Evolutionary conservation across 2,113 vertebrate genomes (phyloP).

Genomic region (Globicephala melas): DNA sequence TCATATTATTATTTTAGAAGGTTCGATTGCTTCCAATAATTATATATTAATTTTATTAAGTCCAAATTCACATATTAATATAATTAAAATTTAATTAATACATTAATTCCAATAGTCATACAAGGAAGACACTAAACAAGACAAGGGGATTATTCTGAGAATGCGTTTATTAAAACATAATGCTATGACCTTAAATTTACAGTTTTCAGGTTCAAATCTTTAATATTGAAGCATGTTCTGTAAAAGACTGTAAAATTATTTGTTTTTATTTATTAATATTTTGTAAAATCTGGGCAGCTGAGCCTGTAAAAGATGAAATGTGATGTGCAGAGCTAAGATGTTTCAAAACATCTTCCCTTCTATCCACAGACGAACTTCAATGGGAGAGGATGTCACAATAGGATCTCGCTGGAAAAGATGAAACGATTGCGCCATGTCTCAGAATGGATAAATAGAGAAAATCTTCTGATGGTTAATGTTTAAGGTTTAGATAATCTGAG

Average conservation of each 20-base stretch:
- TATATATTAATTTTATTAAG: neutral
- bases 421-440: neutral
- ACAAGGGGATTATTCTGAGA: neutral
- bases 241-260: neutral
- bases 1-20: constrained; percentile 22
- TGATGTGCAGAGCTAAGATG: neutral
- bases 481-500: neutral
- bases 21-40: neutral
- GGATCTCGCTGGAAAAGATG: neutral
- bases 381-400: neutral
- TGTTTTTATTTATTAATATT: neutral
- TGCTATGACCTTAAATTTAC: neutral
- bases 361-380: constrained; percentile 34
- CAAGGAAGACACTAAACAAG: neutral
- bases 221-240: neutral
- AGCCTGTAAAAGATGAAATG: neutral
- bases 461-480: neutral
- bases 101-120: neutral
- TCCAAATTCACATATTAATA: neutral
- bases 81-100: neutral
- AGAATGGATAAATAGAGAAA: neutral
- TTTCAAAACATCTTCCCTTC: constrained; percentile 58
- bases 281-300: neutral
- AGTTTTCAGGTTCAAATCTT: neutral
- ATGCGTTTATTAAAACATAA: constrained; percentile 19